Conservation (phyloP, 1,140 invertebrate species). For the Orius insidiosus region DNA sequence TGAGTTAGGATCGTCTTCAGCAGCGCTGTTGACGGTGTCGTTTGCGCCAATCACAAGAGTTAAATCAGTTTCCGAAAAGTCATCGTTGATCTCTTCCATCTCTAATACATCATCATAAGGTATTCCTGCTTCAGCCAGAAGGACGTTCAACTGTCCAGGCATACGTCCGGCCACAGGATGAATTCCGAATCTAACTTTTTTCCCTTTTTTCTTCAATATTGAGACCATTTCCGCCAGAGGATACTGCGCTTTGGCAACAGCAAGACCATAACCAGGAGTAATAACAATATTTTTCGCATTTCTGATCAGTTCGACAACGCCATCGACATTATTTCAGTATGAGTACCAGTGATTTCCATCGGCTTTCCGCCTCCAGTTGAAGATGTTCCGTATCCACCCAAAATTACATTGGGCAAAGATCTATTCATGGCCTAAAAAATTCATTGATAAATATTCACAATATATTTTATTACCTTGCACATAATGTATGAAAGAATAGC, state of each 20-base stretch:
- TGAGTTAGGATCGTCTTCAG: slow-evolving; percentile 78
- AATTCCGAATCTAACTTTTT: slow-evolving; percentile 75
- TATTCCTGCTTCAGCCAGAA: slow-evolving; percentile 82
- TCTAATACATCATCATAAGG: slow-evolving; percentile 82
- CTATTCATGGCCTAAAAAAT: slow-evolving; percentile 68
- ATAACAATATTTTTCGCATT: slow-evolving; percentile 75
- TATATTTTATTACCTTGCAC: slow-evolving; percentile 81
- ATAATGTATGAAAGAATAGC: slow-evolving; percentile 88
- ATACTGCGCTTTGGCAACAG: slow-evolving; percentile 85
- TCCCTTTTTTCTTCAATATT: slow-evolving; percentile 50
- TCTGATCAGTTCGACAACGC: slow-evolving; percentile 56
- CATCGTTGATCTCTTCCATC: slow-evolving; percentile 88
- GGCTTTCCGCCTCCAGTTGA: slow-evolving; percentile 48
- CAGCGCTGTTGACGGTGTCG: slow-evolving; percentile 81
- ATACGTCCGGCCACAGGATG: slow-evolving; percentile 83
- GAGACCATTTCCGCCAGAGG: slow-evolving; percentile 75
- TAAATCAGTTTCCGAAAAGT: slow-evolving; percentile 69
- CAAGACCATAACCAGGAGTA: slow-evolving; percentile 72
- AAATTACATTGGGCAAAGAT: slow-evolving; percentile 71
- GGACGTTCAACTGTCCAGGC: slow-evolving; percentile 78
- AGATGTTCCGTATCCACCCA: slow-evolving; percentile 70
- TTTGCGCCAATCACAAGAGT: slow-evolving; percentile 81
- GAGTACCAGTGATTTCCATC: slow-evolving; percentile 61
- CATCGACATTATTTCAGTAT: slow-evolving; percentile 62
- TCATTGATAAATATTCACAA: slow-evolving; percentile 2